Base-by-base conservation (phyloP, 1,140 invertebrate genomes). In the Meloidogyne exigua region DNA sequence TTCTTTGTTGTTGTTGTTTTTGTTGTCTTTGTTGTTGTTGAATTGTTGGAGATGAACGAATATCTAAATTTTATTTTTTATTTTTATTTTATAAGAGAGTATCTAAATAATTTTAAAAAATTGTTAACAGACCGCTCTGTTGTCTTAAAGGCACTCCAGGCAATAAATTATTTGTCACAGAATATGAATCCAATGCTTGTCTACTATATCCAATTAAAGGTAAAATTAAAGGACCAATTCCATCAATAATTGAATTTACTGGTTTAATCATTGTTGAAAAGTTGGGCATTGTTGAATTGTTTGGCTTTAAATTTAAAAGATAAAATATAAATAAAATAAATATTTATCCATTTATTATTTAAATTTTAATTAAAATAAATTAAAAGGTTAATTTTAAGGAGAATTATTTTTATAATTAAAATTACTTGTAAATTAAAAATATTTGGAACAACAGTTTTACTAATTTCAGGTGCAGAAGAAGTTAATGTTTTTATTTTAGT, bases 201-300 rank as follows among this genome's bases (percentile, higher is more conserved):
- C 71, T 28, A 62, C 49, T 64, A 28, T 79, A 79, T 13, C 77
- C 77, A 66, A 79, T 70, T 28, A 79, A 62, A 23, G 77, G 77
- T 32, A 79, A 57, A 80, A 79, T 79, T 26, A 79, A 28, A 5
- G 77, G 77, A 5, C 77, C 77, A 65, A 79, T 79, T 7, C 77
- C 77, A 23, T 79, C 77, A 57, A 79, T 79, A 28, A 79, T 79
- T 28, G 76, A 79, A 67, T 79, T 79, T 11, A 79, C 77, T 25
- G 77, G 77, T 21, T 63, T 80, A 49, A 80, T 81, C 44, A 79
- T 62, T 23, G 42, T 78, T 15, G 76, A 32, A 25, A 77, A 67
- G 76, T 78, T 79, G 10, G 76, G 75, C 13, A 44, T 78, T 32
- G 76, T 26, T 42, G 77, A 28, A 21, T 49, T 28, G 44, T 75